Conservation (phyloP, 2,113 vertebrate genomes). For the Xiphorhynchus elegans region DNA sequence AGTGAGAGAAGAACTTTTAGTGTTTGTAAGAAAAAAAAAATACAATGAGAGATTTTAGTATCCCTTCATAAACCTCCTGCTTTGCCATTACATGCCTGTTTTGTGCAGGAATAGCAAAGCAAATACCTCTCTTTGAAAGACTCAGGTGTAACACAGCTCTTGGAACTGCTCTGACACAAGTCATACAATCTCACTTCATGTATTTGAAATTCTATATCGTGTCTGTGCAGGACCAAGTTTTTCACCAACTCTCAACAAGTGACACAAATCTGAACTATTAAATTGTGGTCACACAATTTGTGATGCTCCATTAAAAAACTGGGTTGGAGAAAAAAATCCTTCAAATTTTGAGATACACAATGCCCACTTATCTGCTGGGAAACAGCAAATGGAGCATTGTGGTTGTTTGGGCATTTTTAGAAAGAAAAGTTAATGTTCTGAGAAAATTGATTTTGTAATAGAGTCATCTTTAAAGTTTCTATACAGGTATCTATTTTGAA, state of each 20-base stretch:
- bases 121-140: background rate
- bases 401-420: background rate
- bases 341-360: background rate
- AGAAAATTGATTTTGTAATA: background rate
- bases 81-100: background rate
- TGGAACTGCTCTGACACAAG: background rate
- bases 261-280: background rate
- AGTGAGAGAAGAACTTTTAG: background rate
- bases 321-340: background rate
- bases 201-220: background rate
- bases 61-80: background rate
- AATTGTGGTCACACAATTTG: background rate
- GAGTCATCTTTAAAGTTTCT: background rate
- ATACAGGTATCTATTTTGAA: background rate
- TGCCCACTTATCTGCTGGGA: background rate
- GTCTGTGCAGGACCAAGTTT: background rate
- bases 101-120: background rate
- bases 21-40: background rate
- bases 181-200: background rate
- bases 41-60: background rate
- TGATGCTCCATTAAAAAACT: background rate
- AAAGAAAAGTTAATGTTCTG: background rate
- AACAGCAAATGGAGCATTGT: background rate
- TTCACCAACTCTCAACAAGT: background rate
- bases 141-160: rapidly evolving